Conservation (phyloP, 2,797 vertebrate genomes). For the Tenualosa thibaudeaui region DNA sequence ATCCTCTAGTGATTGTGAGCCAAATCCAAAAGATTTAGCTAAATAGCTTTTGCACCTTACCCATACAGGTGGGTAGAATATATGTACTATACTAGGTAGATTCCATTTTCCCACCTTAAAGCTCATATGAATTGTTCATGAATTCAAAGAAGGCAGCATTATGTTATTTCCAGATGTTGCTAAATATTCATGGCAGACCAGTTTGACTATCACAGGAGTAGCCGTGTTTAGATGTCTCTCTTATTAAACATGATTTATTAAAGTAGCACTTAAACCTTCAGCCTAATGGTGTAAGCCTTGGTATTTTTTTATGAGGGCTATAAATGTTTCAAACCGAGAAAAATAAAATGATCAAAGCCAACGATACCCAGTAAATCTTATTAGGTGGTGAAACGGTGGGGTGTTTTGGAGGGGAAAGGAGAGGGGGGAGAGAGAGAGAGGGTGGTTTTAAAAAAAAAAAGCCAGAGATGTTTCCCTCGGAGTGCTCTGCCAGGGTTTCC, state of each 20-base stretch:
- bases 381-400: constrained; percentile 46
- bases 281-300: constrained; percentile 58
- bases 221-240: constrained; percentile 63
- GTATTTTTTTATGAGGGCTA: constrained; percentile 63
- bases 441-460: constrained; percentile 23
- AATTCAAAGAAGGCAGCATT: constrained; percentile 35
- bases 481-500: constrained; percentile 37
- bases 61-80: background rate
- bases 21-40: background rate
- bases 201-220: constrained; percentile 48
- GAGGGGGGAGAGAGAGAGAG: background rate
- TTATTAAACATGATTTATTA: constrained; percentile 73
- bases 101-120: constrained; percentile 22
- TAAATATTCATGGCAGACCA: constrained; percentile 60
- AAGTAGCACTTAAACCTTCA: constrained; percentile 67
- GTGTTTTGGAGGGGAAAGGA: constrained; percentile 35
- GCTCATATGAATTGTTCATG: constrained; percentile 54
- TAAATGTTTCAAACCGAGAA: constrained; percentile 71
- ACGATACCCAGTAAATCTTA: constrained; percentile 69
- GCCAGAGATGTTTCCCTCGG: constrained; percentile 31
- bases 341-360: constrained; percentile 69
- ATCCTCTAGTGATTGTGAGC: background rate
- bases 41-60: background rate
- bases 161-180: constrained; percentile 58
- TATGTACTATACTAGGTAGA: background rate